Percentiles rank a stretch among this genome's conserved stretches.
Conservation (phyloP, 2,888 invertebrate genomes). For the Lasioglossum malachurum region DNA sequence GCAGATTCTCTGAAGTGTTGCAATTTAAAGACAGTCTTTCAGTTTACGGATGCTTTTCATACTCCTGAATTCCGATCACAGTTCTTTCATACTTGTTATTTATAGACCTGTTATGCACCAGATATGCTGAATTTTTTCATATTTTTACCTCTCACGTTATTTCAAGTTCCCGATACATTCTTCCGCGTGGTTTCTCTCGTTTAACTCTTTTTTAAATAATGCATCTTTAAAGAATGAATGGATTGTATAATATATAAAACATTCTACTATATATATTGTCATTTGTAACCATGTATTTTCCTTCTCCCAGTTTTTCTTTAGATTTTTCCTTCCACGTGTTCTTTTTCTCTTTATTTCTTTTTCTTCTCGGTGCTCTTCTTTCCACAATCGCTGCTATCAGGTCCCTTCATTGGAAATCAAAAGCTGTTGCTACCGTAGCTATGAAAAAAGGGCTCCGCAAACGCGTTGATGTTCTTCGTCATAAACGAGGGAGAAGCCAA, state of each 20-base stretch:
- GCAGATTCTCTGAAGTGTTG: neutral
- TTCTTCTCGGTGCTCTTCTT: neutral
- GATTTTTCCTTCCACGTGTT: neutral
- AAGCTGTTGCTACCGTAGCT: neutral
- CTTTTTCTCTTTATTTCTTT: neutral
- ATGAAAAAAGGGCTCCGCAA: neutral
- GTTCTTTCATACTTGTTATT: neutral
- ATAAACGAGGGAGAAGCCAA: conserved; percentile 13
- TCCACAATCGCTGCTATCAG: neutral
- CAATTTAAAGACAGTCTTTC: neutral
- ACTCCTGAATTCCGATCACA: neutral
- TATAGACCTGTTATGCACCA: neutral
- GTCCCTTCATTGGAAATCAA: neutral
- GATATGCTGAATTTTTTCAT: neutral
- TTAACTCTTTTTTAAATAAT: neutral
- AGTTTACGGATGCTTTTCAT: neutral
- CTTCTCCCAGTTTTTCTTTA: neutral
- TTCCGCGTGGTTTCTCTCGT: neutral
- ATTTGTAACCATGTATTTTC: neutral
- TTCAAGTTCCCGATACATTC: neutral
- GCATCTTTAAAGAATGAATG: too few species aligned
- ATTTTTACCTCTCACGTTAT: neutral
- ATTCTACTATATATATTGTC: neutral
- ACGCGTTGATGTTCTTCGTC: neutral
- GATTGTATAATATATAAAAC: neutral